A percentile compares a stretch with the other conserved stretches of the same genome.
Evolutionary conservation across 2,888 invertebrate genomes (phyloP).

Genomic region (Acleris cristana): DNA sequence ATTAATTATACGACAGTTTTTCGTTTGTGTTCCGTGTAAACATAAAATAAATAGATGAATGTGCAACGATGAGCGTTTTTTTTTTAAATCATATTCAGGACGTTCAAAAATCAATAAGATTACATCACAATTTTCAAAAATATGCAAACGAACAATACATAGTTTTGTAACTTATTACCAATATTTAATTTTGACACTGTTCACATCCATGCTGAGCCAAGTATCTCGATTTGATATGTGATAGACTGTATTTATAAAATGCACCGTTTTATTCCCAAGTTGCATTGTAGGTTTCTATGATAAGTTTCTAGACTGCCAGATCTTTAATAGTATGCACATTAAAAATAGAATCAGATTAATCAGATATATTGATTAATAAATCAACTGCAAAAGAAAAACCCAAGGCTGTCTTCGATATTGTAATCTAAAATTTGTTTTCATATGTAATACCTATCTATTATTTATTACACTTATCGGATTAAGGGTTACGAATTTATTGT

Average conservation of each 20-base stretch:
- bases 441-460: conserved; percentile 37
- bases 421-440: conserved; percentile 42
- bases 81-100: neutral
- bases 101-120: too few species aligned
- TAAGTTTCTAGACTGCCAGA: neutral
- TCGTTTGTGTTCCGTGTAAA: neutral
- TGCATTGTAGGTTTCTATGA: neutral
- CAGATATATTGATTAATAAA: conserved; percentile 11
- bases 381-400: conserved; percentile 16
- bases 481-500: conserved; percentile 63
- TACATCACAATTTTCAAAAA: too few species aligned
- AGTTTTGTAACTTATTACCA: too few species aligned
- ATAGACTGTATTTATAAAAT: too few species aligned
- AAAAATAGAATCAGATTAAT: too few species aligned
- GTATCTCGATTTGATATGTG: too few species aligned
- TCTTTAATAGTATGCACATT: conserved; percentile 1
- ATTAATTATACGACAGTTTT: neutral
- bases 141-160: too few species aligned
- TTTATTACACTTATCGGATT: conserved; percentile 54
- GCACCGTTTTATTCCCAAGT: too few species aligned
- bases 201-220: too few species aligned
- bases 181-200: too few species aligned
- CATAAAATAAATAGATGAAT: neutral
- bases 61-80: neutral
- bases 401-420: conserved; percentile 15